Base-by-base conservation (phyloP, 2,888 invertebrate genomes). In the Oligia fasciuncula region DNA sequence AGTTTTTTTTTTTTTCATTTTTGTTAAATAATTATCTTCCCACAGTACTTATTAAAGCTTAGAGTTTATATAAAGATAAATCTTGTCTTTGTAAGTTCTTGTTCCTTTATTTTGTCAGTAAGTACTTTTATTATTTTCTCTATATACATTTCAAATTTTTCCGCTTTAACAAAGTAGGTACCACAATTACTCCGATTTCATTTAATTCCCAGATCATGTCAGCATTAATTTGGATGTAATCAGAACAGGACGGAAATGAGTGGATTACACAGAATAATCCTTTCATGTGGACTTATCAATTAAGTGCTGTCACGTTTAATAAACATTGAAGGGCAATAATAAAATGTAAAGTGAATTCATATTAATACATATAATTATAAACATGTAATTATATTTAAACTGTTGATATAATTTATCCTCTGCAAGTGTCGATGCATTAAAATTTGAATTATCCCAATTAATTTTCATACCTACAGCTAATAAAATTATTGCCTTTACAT, bases 231-330 rank as follows among this genome's bases (percentile, higher is more conserved):
- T 60, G 69, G 54, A 79, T 65, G 76, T 76, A 83, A 87, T 88
- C 78, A 77, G 79, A 46, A 63, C 71, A 69, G 70, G 49, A 73
- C 75, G 70, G 77, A 85, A 83, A 79, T 78, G 69, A 85, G 71
- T 75, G 68, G 85, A 88, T 85, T 75, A 79, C 54, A 76, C 49
- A 13, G 43, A 29, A 40, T 85, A 87, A 83, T 79, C 80, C 79
- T 65, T 76, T 70, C 66, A 78, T 81, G 67, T 73, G 79, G 76
- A 77, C 81, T 77, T 80, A 77, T 67, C 76, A 87, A 88, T 77
- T 84, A 88, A 86, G 79, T 76, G 69, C 67, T 43, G 43, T 79
- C 81, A 88, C 87, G 77, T 65, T 77, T 62, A 23, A 68, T 84
- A 51, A 43, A 76, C 49, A 75, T 80, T 72, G 23, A 73, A 72